Percentiles rank a stretch among this genome's conserved stretches.
Evolutionary conservation across 2,888 invertebrate species (phyloP).

Genomic region (Hydraecia micacea): DNA sequence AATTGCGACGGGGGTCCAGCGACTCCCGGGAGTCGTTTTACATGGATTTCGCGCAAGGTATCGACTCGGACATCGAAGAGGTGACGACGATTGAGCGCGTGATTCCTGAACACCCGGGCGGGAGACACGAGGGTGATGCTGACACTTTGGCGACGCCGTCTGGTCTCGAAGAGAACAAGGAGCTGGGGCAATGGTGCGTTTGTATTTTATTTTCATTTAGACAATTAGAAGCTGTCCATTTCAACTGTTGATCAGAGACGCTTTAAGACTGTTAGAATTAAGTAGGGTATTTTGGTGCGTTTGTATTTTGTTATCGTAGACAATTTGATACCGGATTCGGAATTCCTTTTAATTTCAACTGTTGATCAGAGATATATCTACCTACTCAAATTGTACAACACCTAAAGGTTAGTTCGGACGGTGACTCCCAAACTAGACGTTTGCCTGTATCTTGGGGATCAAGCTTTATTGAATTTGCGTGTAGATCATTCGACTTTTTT

Average conservation of each 20-base stretch:
- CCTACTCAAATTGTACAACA: background rate
- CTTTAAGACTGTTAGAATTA: background rate
- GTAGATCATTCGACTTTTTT: background rate
- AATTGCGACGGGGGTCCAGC: constrained; percentile 95
- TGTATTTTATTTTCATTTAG: constrained; percentile 24
- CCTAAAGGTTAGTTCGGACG: background rate
- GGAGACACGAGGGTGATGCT: constrained; percentile 85
- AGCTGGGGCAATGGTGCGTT: constrained; percentile 86
- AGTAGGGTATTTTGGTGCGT: background rate
- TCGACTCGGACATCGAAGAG: constrained; percentile 97
- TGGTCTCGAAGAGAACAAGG: constrained; percentile 87
- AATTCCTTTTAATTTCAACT: background rate
- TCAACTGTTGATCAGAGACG: background rate
- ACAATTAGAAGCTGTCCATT: background rate
- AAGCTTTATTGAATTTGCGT: background rate
- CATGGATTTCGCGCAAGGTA: constrained; percentile 97
- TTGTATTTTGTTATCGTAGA: background rate
- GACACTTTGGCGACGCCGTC: constrained; percentile 89
- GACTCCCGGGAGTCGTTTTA: constrained; percentile 97
- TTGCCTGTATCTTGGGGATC: background rate
- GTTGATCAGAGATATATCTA: background rate
- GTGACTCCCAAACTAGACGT: background rate
- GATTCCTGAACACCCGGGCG: constrained; percentile 88
- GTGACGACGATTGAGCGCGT: constrained; percentile 93
- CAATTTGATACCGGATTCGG: background rate